Base-by-base conservation (phyloP, 1,140 invertebrate species). In the Rhagoletis zephyria region DNA sequence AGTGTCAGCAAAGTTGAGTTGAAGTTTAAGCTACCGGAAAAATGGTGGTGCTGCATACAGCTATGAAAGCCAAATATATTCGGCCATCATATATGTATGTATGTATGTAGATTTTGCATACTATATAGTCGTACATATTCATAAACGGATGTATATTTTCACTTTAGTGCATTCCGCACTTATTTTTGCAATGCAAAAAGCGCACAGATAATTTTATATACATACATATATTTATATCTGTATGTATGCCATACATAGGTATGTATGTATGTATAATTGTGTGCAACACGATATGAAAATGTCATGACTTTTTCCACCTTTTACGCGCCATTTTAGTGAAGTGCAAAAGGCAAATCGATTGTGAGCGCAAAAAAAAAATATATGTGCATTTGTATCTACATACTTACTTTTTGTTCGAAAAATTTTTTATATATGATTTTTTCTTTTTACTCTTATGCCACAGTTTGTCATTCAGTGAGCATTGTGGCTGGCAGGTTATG, bases 11-110 rank as follows among this genome's bases (percentile, higher is more conserved):
- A 85, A 85, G 60, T 60, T 85, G 56, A 85, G 40, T 60, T 60
- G 60, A 85, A 85, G 85, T 85, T 85, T 85, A 85, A 85, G 85
- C 85, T 85, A 85, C 85, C 85, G 85, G 85, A 85, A 85, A 85
- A 85, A 59, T 63, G 56, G 56, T 63, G 56, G 56, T 81, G 74
- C 48, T 48, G 45, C 48, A 19, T 56, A 56, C 48, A n/a, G 10
- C 19, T n/a, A 30, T 30, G 30, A 30, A 30, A 30, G 30, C 30
- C 30, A 30, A 30, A 30, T 30, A 30, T 30, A 30, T 30, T 30
- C 30, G 30, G 40, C 5, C 4, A 63, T 3, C 61, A 67, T 3
- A 70, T 12, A 48, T 5, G 16, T 16, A 74, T 7, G n/a, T n/a
- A 77, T 51, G 45, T 51, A 74, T 3, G 4, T 14, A 16, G 1